Base-by-base conservation (phyloP, 2,888 invertebrate species). In the Pseudanteris insignis region DNA sequence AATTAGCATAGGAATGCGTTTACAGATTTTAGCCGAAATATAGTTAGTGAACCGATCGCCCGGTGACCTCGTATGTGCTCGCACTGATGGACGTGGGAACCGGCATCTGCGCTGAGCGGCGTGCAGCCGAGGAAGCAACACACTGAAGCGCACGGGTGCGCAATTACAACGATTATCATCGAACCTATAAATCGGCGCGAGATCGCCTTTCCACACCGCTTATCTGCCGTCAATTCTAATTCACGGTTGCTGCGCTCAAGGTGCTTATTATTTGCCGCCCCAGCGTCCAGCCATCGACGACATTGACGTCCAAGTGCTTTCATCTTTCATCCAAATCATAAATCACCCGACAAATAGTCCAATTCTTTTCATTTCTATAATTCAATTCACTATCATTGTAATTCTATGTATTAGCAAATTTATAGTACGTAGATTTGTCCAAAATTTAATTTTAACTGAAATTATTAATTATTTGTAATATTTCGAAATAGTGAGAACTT, bases 1-100 rank as follows among this genome's bases (percentile, higher is more conserved):
- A 71, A 78, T 78, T 78, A 77, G 77, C 78, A 78, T 78, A 70
- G 78, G 78, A 78, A 78, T 78, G 76, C 72, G 72, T 67, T 46
- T 60, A 59, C 63, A 66, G 64, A 64, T 67, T 67, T 69, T 70
- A 71, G 71, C 75, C 77, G 68, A 75, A 77, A 76, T 5, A 72
- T 71, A 68, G 14, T 40, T 46, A 28, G n/a, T 36, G 28, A 15
- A 3, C 9, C 18, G 43, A 14, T 38, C 50, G 34, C 44, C 51
- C 67, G 72, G 67, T 66, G 70, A 72, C 67, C 70, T 70, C 72
- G 67, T 43, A 33, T 10, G 69, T 72, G 72, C 24, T 25, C 43
- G 33, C 70, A 65, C 71, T 69, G 70, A 71, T 64, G 66, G 71
- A 71, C 71, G 70, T 69, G 72, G 72, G 75, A 74, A 72, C 68